phyloP scores from a whole-genome alignment of 2,797 vertebrate species.

The Propithecus deckenii region DNA sequence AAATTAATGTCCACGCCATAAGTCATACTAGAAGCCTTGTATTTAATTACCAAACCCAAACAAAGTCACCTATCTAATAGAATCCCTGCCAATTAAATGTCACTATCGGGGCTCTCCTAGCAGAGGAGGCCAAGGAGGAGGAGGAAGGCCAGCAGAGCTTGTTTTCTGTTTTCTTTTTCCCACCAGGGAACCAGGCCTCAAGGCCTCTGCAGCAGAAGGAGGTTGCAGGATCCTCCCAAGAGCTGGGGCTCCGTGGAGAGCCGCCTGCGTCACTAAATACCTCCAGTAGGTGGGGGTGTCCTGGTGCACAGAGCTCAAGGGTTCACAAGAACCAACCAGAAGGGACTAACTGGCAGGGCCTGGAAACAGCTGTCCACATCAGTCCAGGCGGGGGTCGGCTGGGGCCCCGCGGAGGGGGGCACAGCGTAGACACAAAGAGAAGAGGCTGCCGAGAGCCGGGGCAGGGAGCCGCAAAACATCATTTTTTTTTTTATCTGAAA shows the following conservation, averaged over 20 bases:
- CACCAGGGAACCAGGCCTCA: background rate
- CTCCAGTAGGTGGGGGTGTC: constrained; percentile 84
- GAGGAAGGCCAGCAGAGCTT: background rate
- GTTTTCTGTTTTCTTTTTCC: constrained; percentile 8
- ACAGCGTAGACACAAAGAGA: background rate
- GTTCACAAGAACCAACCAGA: constrained; percentile 58
- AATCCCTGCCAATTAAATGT: constrained; percentile 46
- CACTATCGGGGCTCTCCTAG: background rate
- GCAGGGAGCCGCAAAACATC: constrained; percentile 11
- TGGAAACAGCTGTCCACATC: constrained; percentile 63
- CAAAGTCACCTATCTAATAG: constrained; percentile 23
- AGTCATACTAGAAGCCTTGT: constrained; percentile 36
- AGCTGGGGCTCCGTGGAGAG: constrained; percentile 51
- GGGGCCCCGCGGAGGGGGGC: background rate
- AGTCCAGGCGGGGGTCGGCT: background rate
- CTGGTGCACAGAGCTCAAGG: constrained; percentile 66
- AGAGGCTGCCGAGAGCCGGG: background rate
- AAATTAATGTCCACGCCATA: constrained; percentile 14
- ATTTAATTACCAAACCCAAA: constrained; percentile 61
- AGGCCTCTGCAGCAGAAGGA: background rate
- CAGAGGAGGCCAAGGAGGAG: background rate
- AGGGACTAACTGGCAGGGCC: constrained; percentile 39
- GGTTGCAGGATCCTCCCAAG: background rate
- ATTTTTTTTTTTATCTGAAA: constrained; percentile 45
- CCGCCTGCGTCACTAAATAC: constrained; percentile 79